Evolutionary conservation across 92 coral and sea anemone species (phyloP).

Genomic region (Pocillopora grandis): DNA sequence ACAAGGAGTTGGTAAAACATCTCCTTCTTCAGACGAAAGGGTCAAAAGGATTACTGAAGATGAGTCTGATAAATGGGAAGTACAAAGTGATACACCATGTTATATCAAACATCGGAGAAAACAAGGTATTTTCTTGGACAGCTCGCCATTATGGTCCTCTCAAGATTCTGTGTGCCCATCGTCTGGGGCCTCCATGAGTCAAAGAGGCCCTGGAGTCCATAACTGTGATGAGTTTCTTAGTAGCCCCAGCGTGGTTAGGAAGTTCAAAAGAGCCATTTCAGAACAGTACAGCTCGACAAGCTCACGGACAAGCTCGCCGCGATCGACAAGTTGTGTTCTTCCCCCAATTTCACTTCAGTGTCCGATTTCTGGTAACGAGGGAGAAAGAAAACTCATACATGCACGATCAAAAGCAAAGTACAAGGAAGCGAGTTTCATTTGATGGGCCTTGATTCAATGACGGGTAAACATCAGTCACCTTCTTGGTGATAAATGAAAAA

Average conservation of each 20-base stretch:
- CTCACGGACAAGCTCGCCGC: background rate
- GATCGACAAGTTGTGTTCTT: conserved; percentile 26
- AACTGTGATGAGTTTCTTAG: no score
- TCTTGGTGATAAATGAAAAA: background rate
- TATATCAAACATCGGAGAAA: conserved; percentile 18
- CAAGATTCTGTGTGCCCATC: conserved; percentile 4
- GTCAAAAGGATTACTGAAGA: conserved; percentile 3
- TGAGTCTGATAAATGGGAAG: conserved; percentile 9
- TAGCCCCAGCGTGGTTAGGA: no score
- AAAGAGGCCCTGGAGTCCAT: background rate
- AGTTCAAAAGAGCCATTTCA: background rate
- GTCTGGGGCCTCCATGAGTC: background rate
- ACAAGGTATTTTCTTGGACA: background rate
- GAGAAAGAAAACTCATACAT: background rate
- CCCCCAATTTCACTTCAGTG: conserved; percentile 20
- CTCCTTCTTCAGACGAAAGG: background rate
- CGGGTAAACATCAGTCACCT: background rate
- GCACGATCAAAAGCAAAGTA: background rate
- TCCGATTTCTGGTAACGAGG: background rate
- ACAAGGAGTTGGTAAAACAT: background rate
- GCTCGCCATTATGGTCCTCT: background rate
- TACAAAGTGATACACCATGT: conserved; percentile 27
- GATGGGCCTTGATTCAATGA: background rate
- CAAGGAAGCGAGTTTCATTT: background rate
- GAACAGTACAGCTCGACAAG: background rate